Evolutionary conservation across 2,888 invertebrate species (phyloP), one percentile per base, ranked within the genome.

Genomic region (Sacculina carcini): DNA sequence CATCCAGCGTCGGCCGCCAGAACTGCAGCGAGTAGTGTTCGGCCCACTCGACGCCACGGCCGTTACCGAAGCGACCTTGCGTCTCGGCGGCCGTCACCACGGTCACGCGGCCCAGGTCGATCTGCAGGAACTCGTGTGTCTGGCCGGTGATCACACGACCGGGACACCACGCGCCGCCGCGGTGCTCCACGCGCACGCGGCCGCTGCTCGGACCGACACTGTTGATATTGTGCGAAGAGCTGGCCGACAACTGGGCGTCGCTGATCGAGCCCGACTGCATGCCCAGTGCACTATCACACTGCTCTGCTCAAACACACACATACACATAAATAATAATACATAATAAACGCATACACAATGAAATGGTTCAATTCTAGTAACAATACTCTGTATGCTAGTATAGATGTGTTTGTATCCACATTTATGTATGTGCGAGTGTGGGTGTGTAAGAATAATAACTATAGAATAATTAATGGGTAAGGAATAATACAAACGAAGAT

Each of bases 201-300:
- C 28, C 28, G 44, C 44, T 44, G 16, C 29, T 26, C 16, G 44
- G 28, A 19, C 44, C 29, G 12, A 55, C 55, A 28, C 48, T 51
- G 39, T 52, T 28, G 57, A 67, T 66, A 19, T 26, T 28, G 55
- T 66, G 67, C 21, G 65, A 62, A 4, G 67, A 66, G 50, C 66
- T 66, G 40, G 67, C 67, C 7, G 63, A 61, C 55, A 69, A 63
- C 53, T 65, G 65, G 31, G 60, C 58, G 58, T 68, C 65, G 31
- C 62, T 60, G 49, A 69, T 68, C 44, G 57, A 61, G 7, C 65
- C 64, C 6, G 64, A 62, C 57, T 67, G 65, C 68, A 69, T 67
- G 44, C 69, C 69, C 53, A 69, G 59, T 3, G 65, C 42, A 31
- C 47, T 48, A 44, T 39, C 46, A 40, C 55, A 55, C n/a, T 53